phyloP scores from a whole-genome alignment of 1,140 invertebrate species.

The Macrosteles quadrilineatus region DNA sequence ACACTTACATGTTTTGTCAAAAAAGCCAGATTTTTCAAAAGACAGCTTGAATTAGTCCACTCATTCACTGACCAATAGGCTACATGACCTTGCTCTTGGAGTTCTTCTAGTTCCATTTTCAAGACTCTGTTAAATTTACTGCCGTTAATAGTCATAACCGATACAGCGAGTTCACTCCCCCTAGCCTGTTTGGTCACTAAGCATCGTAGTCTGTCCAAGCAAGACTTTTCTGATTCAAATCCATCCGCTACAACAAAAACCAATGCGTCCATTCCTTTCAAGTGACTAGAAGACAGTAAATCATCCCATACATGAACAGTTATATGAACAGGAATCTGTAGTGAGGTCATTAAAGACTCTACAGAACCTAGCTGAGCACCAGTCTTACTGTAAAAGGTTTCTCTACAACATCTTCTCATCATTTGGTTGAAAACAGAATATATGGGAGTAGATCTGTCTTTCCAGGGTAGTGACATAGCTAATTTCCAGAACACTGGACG shows the following conservation, averaged over 20 bases:
- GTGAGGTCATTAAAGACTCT: background rate
- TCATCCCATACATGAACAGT: constrained; percentile 28
- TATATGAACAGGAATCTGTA: constrained; percentile 29
- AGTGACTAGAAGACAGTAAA: background rate
- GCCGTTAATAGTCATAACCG: constrained; percentile 28
- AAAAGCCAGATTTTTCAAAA: background rate
- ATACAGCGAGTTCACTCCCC: constrained; percentile 24
- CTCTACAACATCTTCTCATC: constrained; percentile 29
- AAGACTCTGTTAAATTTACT: background rate
- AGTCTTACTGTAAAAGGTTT: constrained; percentile 25
- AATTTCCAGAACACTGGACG: constrained; percentile 32
- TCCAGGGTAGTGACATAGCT: constrained; percentile 33
- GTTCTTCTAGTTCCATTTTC: background rate
- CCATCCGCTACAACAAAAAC: constrained; percentile 32
- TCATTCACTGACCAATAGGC: background rate
- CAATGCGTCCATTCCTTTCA: constrained; percentile 30
- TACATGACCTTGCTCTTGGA: background rate
- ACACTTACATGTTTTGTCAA: background rate
- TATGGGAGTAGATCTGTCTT: background rate
- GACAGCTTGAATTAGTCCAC: background rate
- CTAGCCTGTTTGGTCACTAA: background rate
- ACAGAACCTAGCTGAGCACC: constrained; percentile 18
- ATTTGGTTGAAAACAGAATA: constrained; percentile 28
- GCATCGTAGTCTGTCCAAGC: constrained; percentile 19
- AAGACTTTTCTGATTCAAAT: constrained; percentile 28